Evolutionary conservation across 2,888 invertebrate genomes (phyloP), one percentile per base, ranked within the genome.

Genomic region (Eurois occulta): DNA sequence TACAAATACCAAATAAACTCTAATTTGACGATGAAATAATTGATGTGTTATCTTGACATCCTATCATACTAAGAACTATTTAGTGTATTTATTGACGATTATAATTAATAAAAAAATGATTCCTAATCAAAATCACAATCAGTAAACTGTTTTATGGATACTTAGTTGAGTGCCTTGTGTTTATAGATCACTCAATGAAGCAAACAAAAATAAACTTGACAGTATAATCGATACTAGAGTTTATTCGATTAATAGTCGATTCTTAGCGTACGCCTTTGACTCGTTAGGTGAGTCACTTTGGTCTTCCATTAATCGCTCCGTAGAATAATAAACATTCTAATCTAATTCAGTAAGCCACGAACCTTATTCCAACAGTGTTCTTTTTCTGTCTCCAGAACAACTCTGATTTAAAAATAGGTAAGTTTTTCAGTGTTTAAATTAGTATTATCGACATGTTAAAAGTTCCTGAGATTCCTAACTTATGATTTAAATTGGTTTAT

Each of bases 231-330:
- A 72, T 60, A 41, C n/a, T 32, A 11, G 7, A 60, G 16, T 62
- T 1, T 21, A 82, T 38, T 74, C 65, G 52, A 72, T 64, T 0
- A 24, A 41, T 28, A 74, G 58, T 73, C 71, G 79, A 72, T 38
- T 70, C 6, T 32, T 13, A 5, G 48, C n/a, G 4, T 28, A 32
- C 43, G 55, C 55, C 46, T 41, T 55, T 10, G 21, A 65, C 8
- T 48, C 24, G 10, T 18, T 72, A n/a, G 8, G n/a, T 1, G 28
- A 43, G 46, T 58, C 65, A 58, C 78, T 72, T 48, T 16, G 24
- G 35, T 43, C 24, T 13, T 18, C 16, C 66, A 66, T 48, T 52
- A 52, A 21, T 52, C 60, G 13, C 32, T 68, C 48, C 21, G 2
- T 28, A 41, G 4, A n/a, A 48, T 13, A 43, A 1, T 32, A 28